These are phyloP conservation scores for Trigoniulus corallinus DNA, from an alignment of 1,140 invertebrate genomes.

Conservation along the genomic window DNA sequence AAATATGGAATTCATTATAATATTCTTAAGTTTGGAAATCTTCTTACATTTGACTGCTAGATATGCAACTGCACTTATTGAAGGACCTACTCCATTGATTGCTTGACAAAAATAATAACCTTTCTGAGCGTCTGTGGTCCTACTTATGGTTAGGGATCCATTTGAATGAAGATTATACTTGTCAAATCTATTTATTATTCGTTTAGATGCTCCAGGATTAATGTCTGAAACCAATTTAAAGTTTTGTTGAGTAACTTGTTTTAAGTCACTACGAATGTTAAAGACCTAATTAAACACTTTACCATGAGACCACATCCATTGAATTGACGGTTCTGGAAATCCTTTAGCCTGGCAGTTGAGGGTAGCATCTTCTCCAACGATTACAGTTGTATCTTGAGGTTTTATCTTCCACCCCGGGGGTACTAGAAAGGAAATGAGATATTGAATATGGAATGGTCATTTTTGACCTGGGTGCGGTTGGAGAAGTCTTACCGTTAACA, in stretches of 20 bases:
- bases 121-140: constrained; percentile 35
- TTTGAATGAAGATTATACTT: constrained; percentile 15
- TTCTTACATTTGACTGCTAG: constrained; percentile 43
- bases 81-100: constrained; percentile 43
- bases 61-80: constrained; percentile 42
- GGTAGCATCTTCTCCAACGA: constrained; percentile 33
- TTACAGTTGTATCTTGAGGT: constrained; percentile 39
- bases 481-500: constrained; percentile 33
- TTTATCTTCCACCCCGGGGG: constrained; percentile 92
- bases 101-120: constrained; percentile 39
- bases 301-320: constrained; percentile 91
- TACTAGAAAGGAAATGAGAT: constrained; percentile 38
- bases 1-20: no score
- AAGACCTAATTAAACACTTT: constrained; percentile 13
- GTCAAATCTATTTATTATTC: constrained; percentile 16
- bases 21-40: no score
- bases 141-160: constrained; percentile 38
- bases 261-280: background rate
- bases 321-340: constrained; percentile 78
- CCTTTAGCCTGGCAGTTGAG: constrained; percentile 92
- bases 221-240: background rate
- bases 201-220: constrained; percentile 15
- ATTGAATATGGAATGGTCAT: background rate
- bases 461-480: background rate
- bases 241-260: background rate